phyloP scores from a whole-genome alignment of 1,140 invertebrate species.

The Eufriesea mexicana region DNA sequence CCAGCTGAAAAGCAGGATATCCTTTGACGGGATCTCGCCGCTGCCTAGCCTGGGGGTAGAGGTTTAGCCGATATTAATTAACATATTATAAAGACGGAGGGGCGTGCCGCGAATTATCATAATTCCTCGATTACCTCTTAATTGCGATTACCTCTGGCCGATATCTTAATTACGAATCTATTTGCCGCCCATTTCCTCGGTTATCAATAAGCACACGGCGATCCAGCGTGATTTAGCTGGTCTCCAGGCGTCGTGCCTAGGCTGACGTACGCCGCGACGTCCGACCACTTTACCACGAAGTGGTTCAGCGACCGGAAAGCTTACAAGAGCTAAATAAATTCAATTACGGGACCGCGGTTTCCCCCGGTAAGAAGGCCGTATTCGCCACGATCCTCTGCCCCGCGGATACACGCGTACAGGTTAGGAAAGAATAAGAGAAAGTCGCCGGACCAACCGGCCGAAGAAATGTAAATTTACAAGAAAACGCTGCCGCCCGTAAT shows the following conservation, averaged over 20 bases:
- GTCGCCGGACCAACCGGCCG: not conserved
- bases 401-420: too few relatives aligned
- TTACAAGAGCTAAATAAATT: constrained; percentile 24
- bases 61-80: constrained; percentile 25
- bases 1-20: not conserved
- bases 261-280: not conserved
- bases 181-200: constrained; percentile 10
- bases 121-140: constrained; percentile 39
- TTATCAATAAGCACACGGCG: not conserved
- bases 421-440: constrained; percentile 22
- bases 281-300: not conserved
- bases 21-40: constrained; percentile 13
- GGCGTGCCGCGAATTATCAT: constrained; percentile 40
- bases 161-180: constrained; percentile 39
- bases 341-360: not conserved
- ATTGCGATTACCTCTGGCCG: constrained; percentile 8
- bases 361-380: not conserved
- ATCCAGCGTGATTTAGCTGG: not conserved
- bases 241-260: not conserved
- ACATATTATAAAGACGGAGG: constrained; percentile 31
- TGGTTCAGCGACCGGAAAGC: constrained; percentile 5
- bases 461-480: constrained; percentile 49
- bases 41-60: not conserved
- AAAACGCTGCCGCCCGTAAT: constrained; percentile 31
- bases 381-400: not conserved